These are phyloP conservation scores for Pharmacophagus antenor DNA, from an alignment of 2,888 invertebrate genomes.

Conservation along the genomic window DNA sequence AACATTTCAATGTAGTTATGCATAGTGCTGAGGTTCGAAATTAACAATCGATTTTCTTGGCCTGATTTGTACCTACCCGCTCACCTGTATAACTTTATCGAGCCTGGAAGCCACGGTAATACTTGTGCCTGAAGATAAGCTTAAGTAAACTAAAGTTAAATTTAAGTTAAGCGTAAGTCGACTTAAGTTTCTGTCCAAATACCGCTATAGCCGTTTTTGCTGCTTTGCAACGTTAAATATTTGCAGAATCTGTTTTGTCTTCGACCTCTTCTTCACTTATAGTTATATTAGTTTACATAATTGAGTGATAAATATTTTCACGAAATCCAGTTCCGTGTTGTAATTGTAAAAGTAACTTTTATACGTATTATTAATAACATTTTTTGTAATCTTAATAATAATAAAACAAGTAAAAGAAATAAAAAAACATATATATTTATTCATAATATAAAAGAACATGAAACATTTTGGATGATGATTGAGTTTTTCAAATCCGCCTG, in stretches of 20 bases:
- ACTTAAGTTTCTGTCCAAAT: conserved; percentile 30
- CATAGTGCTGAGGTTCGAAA: not conserved
- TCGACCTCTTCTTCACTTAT: not conserved
- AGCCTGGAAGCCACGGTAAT: conserved; percentile 29
- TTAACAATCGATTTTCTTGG: conserved; percentile 48
- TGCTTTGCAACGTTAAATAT: conserved; percentile 21
- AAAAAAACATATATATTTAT: too few species aligned
- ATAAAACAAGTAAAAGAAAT: too few species aligned
- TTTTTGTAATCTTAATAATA: too few species aligned
- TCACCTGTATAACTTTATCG: conserved; percentile 40
- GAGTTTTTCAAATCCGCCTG: too few species aligned
- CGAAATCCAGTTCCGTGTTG: too few species aligned
- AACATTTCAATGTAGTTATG: not conserved
- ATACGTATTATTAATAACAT: too few species aligned
- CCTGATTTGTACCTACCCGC: conserved; percentile 48
- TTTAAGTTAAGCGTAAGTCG: conserved; percentile 30
- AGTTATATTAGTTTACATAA: not conserved
- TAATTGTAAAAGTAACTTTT: too few species aligned
- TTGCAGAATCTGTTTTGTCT: conserved; percentile 6
- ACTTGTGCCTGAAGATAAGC: conserved; percentile 29
- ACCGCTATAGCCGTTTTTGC: conserved; percentile 26
- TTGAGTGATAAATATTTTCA: too few species aligned
- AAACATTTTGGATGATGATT: too few species aligned
- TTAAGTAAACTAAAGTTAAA: conserved; percentile 31
- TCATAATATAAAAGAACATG: too few species aligned